Conservation (phyloP, 2,797 vertebrate genomes). For the Petrocephalus sullivani region DNA sequence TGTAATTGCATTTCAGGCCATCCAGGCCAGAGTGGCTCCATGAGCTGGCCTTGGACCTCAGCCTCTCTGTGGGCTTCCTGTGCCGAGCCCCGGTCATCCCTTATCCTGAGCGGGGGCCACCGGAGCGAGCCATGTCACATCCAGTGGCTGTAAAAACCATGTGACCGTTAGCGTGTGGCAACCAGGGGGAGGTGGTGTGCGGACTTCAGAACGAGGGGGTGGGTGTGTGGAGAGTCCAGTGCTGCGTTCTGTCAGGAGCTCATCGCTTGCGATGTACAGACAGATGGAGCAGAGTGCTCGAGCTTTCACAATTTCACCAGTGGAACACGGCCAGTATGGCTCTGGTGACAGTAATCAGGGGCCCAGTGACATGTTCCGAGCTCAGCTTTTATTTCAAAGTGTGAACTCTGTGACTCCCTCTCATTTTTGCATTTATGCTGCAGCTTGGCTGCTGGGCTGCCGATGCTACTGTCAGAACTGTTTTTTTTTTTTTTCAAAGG, state of each 20-base stretch:
- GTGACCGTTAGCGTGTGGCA: neutral
- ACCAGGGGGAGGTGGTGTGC: neutral
- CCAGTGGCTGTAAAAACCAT: neutral
- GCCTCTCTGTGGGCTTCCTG: neutral
- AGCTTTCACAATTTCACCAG: neutral
- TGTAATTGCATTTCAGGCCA: slow-evolving; percentile 50
- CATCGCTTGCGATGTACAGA: neutral
- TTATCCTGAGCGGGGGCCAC: neutral
- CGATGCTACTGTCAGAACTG: neutral
- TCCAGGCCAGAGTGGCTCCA: neutral
- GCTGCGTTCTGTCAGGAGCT: neutral
- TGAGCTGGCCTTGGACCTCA: neutral
- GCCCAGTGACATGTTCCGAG: slow-evolving; percentile 16
- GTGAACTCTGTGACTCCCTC: slow-evolving; percentile 2
- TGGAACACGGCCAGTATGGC: slow-evolving; percentile 9
- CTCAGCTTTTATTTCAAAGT: slow-evolving; percentile 20
- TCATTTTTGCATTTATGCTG: slow-evolving; percentile 13
- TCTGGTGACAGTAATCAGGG: slow-evolving; percentile 16
- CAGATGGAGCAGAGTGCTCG: slow-evolving; percentile 2
- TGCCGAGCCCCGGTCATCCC: neutral
- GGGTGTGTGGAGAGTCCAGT: too few species aligned
- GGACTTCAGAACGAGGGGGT: neutral
- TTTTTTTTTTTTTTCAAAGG: neutral
- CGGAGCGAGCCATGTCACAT: neutral
- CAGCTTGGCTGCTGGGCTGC: neutral